These are phyloP conservation scores for Clanis bilineata DNA, from an alignment of 2,888 invertebrate species.

Conservation along the genomic window DNA sequence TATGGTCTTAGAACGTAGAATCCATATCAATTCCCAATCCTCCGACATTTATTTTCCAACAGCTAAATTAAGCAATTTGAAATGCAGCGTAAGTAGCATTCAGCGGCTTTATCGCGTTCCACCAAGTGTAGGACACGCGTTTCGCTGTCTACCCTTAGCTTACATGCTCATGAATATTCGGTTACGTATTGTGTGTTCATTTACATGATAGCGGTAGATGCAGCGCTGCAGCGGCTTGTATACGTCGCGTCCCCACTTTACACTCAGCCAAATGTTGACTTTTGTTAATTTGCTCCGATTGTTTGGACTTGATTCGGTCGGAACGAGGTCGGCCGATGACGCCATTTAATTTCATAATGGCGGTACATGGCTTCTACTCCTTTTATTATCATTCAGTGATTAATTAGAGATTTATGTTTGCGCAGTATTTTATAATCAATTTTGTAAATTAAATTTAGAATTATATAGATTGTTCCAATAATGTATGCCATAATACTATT, in stretches of 20 bases:
- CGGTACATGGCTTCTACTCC: background rate
- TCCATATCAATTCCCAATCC: background rate
- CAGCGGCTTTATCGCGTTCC: conserved; percentile 2
- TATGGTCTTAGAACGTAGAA: no score
- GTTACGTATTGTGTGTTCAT: conserved; percentile 60
- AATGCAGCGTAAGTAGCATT: conserved; percentile 12
- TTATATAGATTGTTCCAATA: no score
- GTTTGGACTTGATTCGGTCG: conserved; percentile 23
- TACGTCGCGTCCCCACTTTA: conserved; percentile 37
- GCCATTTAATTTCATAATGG: conserved; percentile 10
- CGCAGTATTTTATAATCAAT: background rate
- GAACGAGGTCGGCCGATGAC: conserved; percentile 3
- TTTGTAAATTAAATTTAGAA: background rate
- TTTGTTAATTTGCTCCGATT: conserved; percentile 36
- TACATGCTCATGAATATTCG: conserved; percentile 63
- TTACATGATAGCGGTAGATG: conserved; percentile 59
- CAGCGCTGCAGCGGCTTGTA: conserved; percentile 40
- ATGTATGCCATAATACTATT: no score
- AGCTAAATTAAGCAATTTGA: conserved; percentile 3
- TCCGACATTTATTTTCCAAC: background rate
- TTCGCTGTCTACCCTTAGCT: conserved; percentile 31
- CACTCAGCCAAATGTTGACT: conserved; percentile 38
- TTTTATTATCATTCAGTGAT: conserved; percentile 1
- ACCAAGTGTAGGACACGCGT: conserved; percentile 7
- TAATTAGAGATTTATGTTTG: conserved; percentile 3